Conservation (phyloP, 2,888 invertebrate genomes). For the Stictocephala bisonia region DNA sequence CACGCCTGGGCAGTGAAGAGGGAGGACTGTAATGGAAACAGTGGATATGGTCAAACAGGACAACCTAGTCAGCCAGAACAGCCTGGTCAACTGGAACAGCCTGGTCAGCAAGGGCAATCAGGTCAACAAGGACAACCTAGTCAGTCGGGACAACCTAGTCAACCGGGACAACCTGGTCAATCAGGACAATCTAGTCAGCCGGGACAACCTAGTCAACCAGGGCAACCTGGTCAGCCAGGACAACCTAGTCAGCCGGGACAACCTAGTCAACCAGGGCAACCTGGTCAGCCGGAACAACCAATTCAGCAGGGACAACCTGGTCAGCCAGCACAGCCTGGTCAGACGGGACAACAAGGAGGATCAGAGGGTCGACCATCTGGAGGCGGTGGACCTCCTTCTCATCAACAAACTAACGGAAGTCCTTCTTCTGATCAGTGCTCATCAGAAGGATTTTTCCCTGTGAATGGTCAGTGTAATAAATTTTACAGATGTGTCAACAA, state of each 20-base stretch:
- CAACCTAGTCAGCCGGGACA: constrained; percentile 12
- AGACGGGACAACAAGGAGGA: not conserved
- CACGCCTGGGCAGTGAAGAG: constrained; percentile 68
- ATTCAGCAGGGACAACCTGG: constrained; percentile 5
- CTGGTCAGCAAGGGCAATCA: constrained; percentile 6
- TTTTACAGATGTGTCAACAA: constrained; percentile 75
- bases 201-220: not conserved
- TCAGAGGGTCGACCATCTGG: not conserved
- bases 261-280: constrained; percentile 3
- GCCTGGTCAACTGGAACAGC: constrained; percentile 9
- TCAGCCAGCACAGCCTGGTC: constrained; percentile 6
- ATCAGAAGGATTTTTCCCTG: constrained; percentile 73
- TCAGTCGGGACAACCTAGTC: constrained; percentile 6
- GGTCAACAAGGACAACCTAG: not conserved
- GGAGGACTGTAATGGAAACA: constrained; percentile 56
- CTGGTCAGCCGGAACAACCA: not conserved
- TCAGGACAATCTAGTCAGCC: constrained; percentile 9
- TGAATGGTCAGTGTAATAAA: constrained; percentile 71
- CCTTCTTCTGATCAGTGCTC: constrained; percentile 63
- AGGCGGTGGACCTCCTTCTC: not conserved
- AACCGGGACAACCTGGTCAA: constrained; percentile 20
- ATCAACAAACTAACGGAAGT: not conserved
- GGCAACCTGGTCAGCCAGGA: constrained; percentile 8
- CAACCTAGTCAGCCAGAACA: not conserved
- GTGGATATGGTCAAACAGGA: not conserved